Evolutionary conservation across 2,888 invertebrate species (phyloP), one percentile per base, ranked within the genome.

Genomic region (Aplocera efformata): DNA sequence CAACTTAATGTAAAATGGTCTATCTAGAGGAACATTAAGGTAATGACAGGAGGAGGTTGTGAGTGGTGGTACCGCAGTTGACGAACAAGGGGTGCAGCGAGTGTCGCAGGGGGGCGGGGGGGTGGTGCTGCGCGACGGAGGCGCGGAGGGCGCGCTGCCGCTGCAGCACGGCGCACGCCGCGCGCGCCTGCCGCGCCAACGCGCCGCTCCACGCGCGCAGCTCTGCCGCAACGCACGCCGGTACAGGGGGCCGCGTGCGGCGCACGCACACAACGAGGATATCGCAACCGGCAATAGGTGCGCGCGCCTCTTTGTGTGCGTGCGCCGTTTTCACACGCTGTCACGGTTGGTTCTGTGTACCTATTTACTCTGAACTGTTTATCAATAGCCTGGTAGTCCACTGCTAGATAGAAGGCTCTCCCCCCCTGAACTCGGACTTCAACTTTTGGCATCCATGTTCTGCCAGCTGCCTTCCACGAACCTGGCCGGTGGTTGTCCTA

Each of bases 1-100:
- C n/a, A n/a, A n/a, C n/a, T n/a, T n/a, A n/a, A n/a, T n/a, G n/a
- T n/a, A n/a, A n/a, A n/a, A n/a, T n/a, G n/a, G n/a, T n/a, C n/a
- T n/a, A n/a, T n/a, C n/a, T n/a, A n/a, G n/a, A n/a, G n/a, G 13
- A 3, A 5, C 13, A 17, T 5, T 17, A 17, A 5, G 2, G 7
- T 9, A 2, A 3, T 7, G 6, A 22, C 11, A 7, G 11, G 10
- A 10, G 27, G 7, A 8, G 11, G 24, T 3, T 27, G 13, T 28
- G 21, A n/a, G 9, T 25, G 10, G 2, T n/a, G 10, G 48, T 50
- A 48, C 53, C 53, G 52, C 47, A 48, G 36, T 50, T 46, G 46
- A 48, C 63, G 62, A 64, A 53, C 42, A 67, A 36, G 41, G 69
- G 67, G 48, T 62, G 68, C 34, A 54, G 47, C 37, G 38, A 44